Evolutionary conservation across 2,113 vertebrate species (phyloP), one percentile per base, ranked within the genome.

Genomic region (Ceyx margarethae): DNA sequence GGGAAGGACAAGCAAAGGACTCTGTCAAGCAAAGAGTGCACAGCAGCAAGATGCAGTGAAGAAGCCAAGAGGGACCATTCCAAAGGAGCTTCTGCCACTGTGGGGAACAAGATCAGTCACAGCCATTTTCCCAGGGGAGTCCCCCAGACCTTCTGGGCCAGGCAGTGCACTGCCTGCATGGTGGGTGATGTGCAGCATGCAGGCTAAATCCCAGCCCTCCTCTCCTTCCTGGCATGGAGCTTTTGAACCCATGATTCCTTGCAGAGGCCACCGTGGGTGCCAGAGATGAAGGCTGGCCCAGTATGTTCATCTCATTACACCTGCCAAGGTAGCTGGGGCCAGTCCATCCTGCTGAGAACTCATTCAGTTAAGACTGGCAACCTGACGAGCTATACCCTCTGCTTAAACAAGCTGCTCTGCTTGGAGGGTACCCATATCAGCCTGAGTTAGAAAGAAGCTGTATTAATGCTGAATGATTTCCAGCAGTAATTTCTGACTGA

Each of bases 171-270:
- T 73, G 40, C 13, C 28, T 31, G 25, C 2, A 3, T 11, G 15
- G 33, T 2, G 3, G 53, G 5, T 2, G 1, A 69, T 3, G 10
- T 42, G 28, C n/a, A 57, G 29, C 3, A 20, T 0, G 0, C n/a
- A 43, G 33, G 25, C 3, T 42, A 48, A 2, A 13, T 68, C 23
- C 43, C 29, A 78, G 48, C 33, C 8, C n/a, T 61, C 18, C 14
- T 58, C 13, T 85, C 3, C 14, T 22, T 8, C 1, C 13, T 6
- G 29, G 8, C 6, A 1, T 2, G 1, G 35, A 85, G 31, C 20
- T 57, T 46, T 6, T 13, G 37, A 79, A 29, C 7, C 5, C 11
- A 29, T 0, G 0, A 31, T 23, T 22, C 46, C n/a, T 62, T 5
- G 4, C 29, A 54, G 65, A 12, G 10, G 71, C 17, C 35, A 53